phyloP scores from a whole-genome alignment of 2,113 vertebrate genomes.

The Zosterops hypoxanthus region DNA sequence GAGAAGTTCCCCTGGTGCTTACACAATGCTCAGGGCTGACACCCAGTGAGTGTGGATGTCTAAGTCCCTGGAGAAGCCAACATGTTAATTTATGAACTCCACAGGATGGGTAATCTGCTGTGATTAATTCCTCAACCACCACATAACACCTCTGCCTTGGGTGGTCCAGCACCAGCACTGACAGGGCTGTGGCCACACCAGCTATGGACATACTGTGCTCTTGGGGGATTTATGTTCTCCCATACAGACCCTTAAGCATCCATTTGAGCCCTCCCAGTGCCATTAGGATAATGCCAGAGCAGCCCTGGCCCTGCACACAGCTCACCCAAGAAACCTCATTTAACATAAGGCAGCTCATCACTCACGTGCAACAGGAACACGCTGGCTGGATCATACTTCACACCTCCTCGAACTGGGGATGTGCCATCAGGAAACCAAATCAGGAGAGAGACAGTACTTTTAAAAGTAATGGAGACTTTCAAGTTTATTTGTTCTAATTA shows the following conservation, averaged over 20 bases:
- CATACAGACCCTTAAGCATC: background rate
- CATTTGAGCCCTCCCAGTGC: background rate
- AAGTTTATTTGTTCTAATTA: slow-evolving; percentile 48
- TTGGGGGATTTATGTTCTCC: rapidly evolving
- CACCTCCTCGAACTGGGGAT: background rate
- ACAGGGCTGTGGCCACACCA: background rate
- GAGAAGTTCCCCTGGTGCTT: background rate
- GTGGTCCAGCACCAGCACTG: background rate
- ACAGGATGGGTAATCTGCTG: background rate
- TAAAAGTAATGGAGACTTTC: slow-evolving; percentile 5
- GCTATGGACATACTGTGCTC: rapidly evolving
- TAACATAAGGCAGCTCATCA: background rate
- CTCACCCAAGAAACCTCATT: background rate
- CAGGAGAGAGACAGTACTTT: background rate
- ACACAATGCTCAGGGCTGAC: background rate
- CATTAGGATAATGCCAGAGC: background rate
- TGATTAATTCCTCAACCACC: background rate
- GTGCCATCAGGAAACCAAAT: background rate
- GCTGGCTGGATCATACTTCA: background rate
- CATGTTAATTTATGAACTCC: background rate
- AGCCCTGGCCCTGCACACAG: background rate
- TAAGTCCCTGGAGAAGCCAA: background rate
- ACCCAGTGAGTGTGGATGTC: background rate
- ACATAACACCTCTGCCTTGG: background rate
- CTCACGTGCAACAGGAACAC: rapidly evolving